phyloP scores from a whole-genome alignment of 2,113 vertebrate genomes.

The Bagarius yarrelli region DNA sequence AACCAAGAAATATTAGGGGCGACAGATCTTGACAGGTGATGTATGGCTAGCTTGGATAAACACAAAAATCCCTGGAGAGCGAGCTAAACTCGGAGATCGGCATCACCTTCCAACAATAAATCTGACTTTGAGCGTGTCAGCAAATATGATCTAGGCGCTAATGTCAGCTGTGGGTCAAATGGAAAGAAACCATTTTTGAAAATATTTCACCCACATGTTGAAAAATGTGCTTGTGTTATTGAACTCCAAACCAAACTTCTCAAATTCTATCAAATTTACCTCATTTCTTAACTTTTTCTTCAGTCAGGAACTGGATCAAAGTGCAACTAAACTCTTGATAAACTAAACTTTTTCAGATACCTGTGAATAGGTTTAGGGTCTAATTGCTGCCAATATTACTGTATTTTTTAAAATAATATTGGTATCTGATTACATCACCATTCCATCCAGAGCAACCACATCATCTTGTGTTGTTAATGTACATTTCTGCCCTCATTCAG shows the following conservation, averaged over 20 bases:
- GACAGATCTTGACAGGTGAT: slow-evolving; percentile 46
- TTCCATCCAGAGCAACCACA: too few relatives aligned
- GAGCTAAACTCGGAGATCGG: slow-evolving; percentile 43
- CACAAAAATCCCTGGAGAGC: slow-evolving; percentile 42
- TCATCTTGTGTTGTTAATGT: too few relatives aligned
- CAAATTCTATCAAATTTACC: not conserved
- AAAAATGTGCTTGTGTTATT: not conserved
- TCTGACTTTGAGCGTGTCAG: slow-evolving; percentile 46
- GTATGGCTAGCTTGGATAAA: slow-evolving; percentile 47
- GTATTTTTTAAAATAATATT: not conserved
- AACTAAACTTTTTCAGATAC: too few relatives aligned
- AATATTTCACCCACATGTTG: not conserved
- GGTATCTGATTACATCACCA: too few relatives aligned
- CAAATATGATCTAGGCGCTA: slow-evolving; percentile 21
- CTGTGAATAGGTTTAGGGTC: not conserved
- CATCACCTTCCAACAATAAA: slow-evolving; percentile 47
- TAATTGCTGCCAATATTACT: not conserved
- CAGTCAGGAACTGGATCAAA: not conserved
- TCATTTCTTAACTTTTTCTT: not conserved
- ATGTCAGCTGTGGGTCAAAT: slow-evolving; percentile 7
- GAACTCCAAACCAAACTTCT: not conserved
- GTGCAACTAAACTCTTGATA: not conserved
- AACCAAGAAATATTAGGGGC: slow-evolving; percentile 36
- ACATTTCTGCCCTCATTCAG: too few relatives aligned
- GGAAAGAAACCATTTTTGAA: not conserved